Evolutionary conservation across 2,888 invertebrate species (phyloP), one percentile per base, ranked within the genome.

Genomic region (Furcula furcula): DNA sequence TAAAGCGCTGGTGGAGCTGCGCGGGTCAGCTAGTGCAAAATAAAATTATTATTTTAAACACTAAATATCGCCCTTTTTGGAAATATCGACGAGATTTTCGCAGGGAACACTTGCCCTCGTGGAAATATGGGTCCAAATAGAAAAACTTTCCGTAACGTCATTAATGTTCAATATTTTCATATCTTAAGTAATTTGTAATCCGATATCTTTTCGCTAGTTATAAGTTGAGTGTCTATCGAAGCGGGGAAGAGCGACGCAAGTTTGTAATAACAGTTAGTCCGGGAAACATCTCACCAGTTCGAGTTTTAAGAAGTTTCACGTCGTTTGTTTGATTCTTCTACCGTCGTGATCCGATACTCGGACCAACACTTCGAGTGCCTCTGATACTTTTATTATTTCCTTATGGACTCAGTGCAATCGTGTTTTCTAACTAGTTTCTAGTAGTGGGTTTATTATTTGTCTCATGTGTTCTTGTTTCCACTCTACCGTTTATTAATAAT

Each of bases 331-430:
- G 75, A 77, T 79, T 81, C 73, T 67, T 75, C 70, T 65, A 66
- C 70, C 70, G 56, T 53, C 35, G 47, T 45, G 57, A 45, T 41
- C 51, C 52, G 66, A 74, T 76, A 77, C 76, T 70, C 65, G 51
- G 49, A 51, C 41, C 47, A 47, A 54, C 43, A 52, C 62, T 49
- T 70, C 55, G 67, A 71, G 71, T 65, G 65, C 60, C 49, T 56
- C 64, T 66, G 71, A 79, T 80, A 77, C 80, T 79, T 80, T 76
- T 83, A 79, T 82, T 83, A 77, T 79, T 76, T 75, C 69, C 66
- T 70, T 63, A 67, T 65, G 55, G 62, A 71, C 65, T 75, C 68
- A 55, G 57, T 61, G 57, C 65, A 66, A 66, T 73, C 63, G 56
- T 71, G 55, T 71, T 66, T 9, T 48, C 47, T 39, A 55, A 64